Evolutionary conservation across 1,140 invertebrate genomes (phyloP), one percentile per base, ranked within the genome.

Genomic region (Monomorium pharaonis): DNA sequence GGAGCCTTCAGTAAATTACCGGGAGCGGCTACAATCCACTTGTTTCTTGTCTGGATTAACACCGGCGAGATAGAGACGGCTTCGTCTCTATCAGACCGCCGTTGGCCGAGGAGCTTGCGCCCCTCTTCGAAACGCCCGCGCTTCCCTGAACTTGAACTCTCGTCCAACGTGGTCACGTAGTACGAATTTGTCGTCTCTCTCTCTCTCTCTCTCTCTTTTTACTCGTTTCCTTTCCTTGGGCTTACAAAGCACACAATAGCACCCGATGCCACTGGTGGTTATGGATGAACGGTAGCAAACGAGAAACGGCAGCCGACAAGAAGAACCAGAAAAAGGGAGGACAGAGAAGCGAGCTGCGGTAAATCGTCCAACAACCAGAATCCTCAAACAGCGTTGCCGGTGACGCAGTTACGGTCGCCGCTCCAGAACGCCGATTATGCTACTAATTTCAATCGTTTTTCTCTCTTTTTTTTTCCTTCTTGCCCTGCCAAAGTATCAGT

Each of bases 281-380:
- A 93, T 93, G 93, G 92, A 91, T 93, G 93, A 93, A 94, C 93
- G 91, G 93, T 94, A 93, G 93, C 93, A 76, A 88, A 89, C 81
- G 87, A 88, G 90, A 86, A 92, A 89, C 86, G 90, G 88, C 90
- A 86, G 88, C 83, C 72, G 74, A 87, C 88, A 90, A 91, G 90
- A 92, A 89, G 84, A 77, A 24, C 33, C 65, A 84, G 90, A 89
- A 93, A 93, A 92, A 92, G 90, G 81, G 86, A 67, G 51, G 74
- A 58, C 84, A 47, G 58, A 47, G 49, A 81, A 30, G 16, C 75
- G 70, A 83, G 18, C 86, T 76, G 69, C 69, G 75, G 88, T 87
- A 87, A 89, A 89, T 88, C 74, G 85, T 27, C 58, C 51, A 54
- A 33, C 83, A 30, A 76, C 49, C 70, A 47, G 85, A 88, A 65